A percentile compares a stretch with the other conserved stretches of the same genome.
Evolutionary conservation across 2,113 vertebrate genomes (phyloP).

Genomic region (Shinisaurus crocodilurus): DNA sequence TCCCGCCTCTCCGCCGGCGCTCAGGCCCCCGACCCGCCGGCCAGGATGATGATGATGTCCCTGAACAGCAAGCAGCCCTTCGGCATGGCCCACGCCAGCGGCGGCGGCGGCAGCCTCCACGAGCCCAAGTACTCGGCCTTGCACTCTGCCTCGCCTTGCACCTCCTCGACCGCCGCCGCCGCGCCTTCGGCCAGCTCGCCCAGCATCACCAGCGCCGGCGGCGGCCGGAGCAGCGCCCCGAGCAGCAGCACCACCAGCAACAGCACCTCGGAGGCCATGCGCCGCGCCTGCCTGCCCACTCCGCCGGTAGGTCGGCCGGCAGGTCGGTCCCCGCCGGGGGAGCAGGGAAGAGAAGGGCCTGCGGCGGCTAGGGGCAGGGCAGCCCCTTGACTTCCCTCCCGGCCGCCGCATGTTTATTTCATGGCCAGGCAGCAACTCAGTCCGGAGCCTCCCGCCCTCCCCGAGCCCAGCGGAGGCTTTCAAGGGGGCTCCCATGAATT

Average conservation of each 20-base stretch:
- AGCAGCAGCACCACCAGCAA: slow-evolving; percentile 56
- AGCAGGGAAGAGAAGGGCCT: slow-evolving; percentile 63
- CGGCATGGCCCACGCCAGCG: slow-evolving; percentile 85
- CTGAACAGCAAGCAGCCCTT: slow-evolving; percentile 98
- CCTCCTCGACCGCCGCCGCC: slow-evolving; percentile 83
- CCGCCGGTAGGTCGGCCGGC: slow-evolving; percentile 96
- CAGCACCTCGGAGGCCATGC: slow-evolving; percentile 91
- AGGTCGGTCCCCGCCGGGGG: slow-evolving; percentile 94
- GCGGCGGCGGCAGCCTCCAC: slow-evolving; percentile 81
- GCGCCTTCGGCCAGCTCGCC: slow-evolving; percentile 84
- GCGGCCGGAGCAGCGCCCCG: slow-evolving; percentile 63
- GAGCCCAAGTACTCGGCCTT: slow-evolving; percentile 92
- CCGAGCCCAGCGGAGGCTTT: slow-evolving; percentile 25
- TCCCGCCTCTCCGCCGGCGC: slow-evolving; percentile 70
- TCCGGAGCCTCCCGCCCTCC: slow-evolving; percentile 76
- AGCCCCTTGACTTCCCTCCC: slow-evolving; percentile 27
- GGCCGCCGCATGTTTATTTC: slow-evolving; percentile 89
- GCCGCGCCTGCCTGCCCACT: slow-evolving; percentile 94
- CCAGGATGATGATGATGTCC: slow-evolving; percentile 97
- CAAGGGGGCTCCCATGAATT: slow-evolving; percentile 79
- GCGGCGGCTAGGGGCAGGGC: slow-evolving; percentile 15
- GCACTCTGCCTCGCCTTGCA: slow-evolving; percentile 89
- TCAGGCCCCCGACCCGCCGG: slow-evolving; percentile 67
- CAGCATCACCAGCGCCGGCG: slow-evolving; percentile 73
- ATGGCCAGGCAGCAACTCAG: slow-evolving; percentile 89